phyloP scores from a whole-genome alignment of 2,888 invertebrate genomes.

The Anthrax anthrax region DNA sequence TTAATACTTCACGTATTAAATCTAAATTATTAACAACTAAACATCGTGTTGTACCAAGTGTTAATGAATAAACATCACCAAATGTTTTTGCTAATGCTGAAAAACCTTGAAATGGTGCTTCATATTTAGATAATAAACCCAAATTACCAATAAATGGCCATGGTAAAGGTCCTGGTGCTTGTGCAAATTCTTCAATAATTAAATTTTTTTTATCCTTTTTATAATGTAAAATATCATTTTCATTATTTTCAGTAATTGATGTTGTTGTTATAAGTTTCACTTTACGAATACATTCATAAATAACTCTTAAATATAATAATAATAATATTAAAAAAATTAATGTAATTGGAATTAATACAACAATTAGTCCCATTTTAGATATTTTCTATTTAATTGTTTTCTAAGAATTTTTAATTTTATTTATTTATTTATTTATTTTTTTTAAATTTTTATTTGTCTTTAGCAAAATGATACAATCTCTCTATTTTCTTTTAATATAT shows the following conservation, averaged over 20 bases:
- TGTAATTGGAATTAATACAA: background rate
- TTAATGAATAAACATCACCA: slow-evolving; percentile 58
- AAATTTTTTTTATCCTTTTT: background rate
- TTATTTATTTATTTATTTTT: no score
- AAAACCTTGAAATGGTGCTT: slow-evolving; percentile 58
- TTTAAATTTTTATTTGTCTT: no score
- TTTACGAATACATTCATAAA: slow-evolving; percentile 19
- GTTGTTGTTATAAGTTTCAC: slow-evolving; percentile 12
- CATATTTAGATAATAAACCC: slow-evolving; percentile 47
- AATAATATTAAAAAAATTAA: slow-evolving; percentile 1
- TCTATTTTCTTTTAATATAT: no score
- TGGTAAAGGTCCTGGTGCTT: slow-evolving; percentile 51
- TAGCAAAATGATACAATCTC: no score
- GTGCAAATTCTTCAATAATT: slow-evolving; percentile 13
- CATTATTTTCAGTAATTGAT: slow-evolving; percentile 5
- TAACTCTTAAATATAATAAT: slow-evolving; percentile 15
- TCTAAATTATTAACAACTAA: slow-evolving; percentile 60
- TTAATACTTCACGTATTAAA: slow-evolving; percentile 58
- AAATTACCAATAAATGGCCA: slow-evolving; percentile 58
- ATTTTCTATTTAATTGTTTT: no score
- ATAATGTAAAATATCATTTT: background rate
- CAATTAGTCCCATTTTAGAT: slow-evolving; percentile 1
- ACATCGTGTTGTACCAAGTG: slow-evolving; percentile 52
- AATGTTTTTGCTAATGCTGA: slow-evolving; percentile 51
- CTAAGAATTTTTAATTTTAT: no score